Conservation (phyloP, 2,888 invertebrate species). For the Odontothrips loti region DNA sequence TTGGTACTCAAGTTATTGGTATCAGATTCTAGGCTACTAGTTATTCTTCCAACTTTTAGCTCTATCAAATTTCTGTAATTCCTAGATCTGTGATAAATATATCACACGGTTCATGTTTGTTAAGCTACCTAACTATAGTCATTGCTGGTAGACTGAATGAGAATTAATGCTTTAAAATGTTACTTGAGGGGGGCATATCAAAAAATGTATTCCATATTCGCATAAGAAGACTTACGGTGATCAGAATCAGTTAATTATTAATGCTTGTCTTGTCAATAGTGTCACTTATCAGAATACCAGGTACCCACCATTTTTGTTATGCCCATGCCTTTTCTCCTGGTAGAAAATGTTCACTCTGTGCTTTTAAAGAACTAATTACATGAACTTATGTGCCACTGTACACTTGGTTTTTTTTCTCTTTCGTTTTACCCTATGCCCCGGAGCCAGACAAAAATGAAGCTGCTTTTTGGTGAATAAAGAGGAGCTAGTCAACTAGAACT, state of each 20-base stretch:
- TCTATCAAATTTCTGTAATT: neutral
- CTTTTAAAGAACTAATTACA: slow-evolving; percentile 11
- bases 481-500: too few relatives aligned
- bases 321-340: neutral
- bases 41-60: neutral
- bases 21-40: neutral
- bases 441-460: too few relatives aligned
- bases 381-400: slow-evolving; percentile 1
- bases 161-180: neutral
- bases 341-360: neutral
- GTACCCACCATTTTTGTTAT: neutral
- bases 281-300: neutral
- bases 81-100: neutral
- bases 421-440: neutral
- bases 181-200: neutral
- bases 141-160: slow-evolving; percentile 1
- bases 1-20: neutral
- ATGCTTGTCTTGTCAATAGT: neutral
- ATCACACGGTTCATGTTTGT: neutral
- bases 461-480: too few relatives aligned
- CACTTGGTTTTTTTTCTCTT: neutral
- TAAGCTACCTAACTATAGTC: neutral
- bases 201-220: slow-evolving; percentile 23
- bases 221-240: neutral
- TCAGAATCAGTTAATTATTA: neutral